Evolutionary conservation across 2,888 invertebrate species (phyloP), one percentile per base, ranked within the genome.

Genomic region (Cosmia pyralina): DNA sequence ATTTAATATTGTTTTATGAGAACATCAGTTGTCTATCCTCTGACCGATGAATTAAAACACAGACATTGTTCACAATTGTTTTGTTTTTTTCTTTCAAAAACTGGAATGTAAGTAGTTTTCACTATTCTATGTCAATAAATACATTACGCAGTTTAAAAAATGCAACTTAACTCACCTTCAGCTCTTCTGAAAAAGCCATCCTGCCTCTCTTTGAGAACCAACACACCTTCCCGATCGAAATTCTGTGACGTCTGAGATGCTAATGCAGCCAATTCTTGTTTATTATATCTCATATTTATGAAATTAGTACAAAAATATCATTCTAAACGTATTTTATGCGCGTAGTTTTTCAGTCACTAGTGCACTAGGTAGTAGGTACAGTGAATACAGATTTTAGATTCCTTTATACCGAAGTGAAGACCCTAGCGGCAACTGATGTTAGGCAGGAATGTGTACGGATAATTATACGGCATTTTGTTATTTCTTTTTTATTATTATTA

Each of bases 101-200:
- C 19, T 28, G 19, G 6, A 0, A 5, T 13, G 10, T n/a, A 55
- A 38, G 13, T 46, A 38, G 4, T 52, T 46, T 41, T 34, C 5
- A 34, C 13, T 53, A n/a, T 19, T 7, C 4, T 34, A 57, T 8
- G 28, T 8, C 8, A 48, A 17, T 38, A 48, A 15, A 63, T 46
- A 13, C 4, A 38, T 50, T 34, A 11, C 19, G 11, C 5, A 53
- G 44, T 52, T 1, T 7, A n/a, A 4, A 52, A 44, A 70, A 55
- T 19, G 15, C 10, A 46, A 96, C 97, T 0, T 48, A 34, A 1
- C 64, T 97, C 96, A 99, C 99, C 98, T 97, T 99, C 99, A 83
- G 98, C 97, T 92, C 98, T 97, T 84, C 98, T 97, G 96, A 99
- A 99, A 94, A 99, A 98, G 74, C 98, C 98, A 92, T 99, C 99